These are phyloP conservation scores for Tachina lurida DNA, from an alignment of 2,888 invertebrate species.

Conservation along the genomic window DNA sequence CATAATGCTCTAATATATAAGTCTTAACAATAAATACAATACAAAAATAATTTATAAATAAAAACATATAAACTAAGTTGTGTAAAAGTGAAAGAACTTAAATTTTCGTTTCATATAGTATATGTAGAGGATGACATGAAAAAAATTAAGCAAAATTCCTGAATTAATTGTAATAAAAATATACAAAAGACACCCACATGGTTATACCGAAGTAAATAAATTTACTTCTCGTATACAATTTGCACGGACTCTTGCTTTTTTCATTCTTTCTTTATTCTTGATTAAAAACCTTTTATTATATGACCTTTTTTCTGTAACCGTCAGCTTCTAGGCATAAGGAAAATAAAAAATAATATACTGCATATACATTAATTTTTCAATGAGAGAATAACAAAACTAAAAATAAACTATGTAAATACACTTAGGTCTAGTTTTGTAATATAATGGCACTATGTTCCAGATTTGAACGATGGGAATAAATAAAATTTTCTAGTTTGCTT, in stretches of 20 bases:
- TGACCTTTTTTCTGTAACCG: not conserved
- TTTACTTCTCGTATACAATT: conserved; percentile 27
- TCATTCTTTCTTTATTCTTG: conserved; percentile 13
- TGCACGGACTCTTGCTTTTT: conserved; percentile 33
- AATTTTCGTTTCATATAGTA: conserved; percentile 64
- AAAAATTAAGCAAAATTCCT: conserved; percentile 13
- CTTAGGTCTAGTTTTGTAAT: conserved; percentile 27
- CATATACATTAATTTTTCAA: conserved; percentile 34
- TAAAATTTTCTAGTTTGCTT: too few relatives aligned
- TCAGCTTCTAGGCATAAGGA: not conserved
- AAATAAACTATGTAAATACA: not conserved
- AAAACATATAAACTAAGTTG: conserved; percentile 63
- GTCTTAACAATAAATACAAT: conserved; percentile 61
- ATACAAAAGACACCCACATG: conserved; percentile 33
- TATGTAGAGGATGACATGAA: conserved; percentile 31
- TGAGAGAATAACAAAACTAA: conserved; percentile 3
- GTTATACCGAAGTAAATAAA: conserved; percentile 5
- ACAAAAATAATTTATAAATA: conserved; percentile 66
- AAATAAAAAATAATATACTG: conserved; percentile 9
- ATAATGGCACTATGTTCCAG: conserved; percentile 18
- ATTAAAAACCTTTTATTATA: conserved; percentile 2
- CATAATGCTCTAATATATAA: conserved; percentile 69
- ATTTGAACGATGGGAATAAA: too few relatives aligned
- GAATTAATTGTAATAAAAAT: conserved; percentile 12
- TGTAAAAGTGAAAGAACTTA: conserved; percentile 67